These are phyloP conservation scores for Hybognathus amarus DNA, from an alignment of 2,797 vertebrate genomes.

Conservation along the genomic window DNA sequence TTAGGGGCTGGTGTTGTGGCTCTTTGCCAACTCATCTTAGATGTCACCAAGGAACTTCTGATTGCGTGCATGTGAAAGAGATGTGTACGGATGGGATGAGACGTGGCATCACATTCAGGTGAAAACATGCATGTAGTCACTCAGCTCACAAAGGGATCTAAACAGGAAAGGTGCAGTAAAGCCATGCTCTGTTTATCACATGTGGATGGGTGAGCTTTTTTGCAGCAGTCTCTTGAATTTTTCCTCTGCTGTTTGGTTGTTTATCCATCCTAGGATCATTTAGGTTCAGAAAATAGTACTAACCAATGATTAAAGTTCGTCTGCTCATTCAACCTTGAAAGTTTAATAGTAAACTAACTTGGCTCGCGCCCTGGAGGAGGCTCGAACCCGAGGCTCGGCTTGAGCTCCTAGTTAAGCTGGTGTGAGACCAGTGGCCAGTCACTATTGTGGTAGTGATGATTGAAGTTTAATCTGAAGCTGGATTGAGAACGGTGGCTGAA, in stretches of 20 bases:
- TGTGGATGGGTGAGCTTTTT: constrained; percentile 20
- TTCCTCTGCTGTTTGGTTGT: not conserved
- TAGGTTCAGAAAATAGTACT: not conserved
- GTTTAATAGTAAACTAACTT: too few species aligned
- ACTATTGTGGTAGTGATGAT: too few species aligned
- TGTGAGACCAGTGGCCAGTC: too few species aligned
- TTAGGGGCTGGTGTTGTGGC: not conserved
- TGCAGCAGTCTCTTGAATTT: not conserved
- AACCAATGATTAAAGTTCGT: not conserved
- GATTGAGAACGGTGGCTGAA: too few species aligned
- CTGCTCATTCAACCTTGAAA: too few species aligned
- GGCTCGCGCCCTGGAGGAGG: too few species aligned
- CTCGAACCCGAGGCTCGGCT: too few species aligned
- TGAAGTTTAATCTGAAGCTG: too few species aligned
- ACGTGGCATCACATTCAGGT: constrained; percentile 3
- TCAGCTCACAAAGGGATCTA: not conserved
- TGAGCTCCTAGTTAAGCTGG: too few species aligned
- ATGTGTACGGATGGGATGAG: not conserved
- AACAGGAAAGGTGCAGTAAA: not conserved
- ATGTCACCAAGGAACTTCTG: not conserved
- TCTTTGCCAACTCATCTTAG: not conserved
- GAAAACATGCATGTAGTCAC: constrained; percentile 18
- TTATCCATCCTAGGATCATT: not conserved
- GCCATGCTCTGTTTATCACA: constrained; percentile 23
- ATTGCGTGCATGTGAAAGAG: not conserved